Base-by-base conservation (phyloP, 1,140 invertebrate species). In the Leguminivora glycinivorella region DNA sequence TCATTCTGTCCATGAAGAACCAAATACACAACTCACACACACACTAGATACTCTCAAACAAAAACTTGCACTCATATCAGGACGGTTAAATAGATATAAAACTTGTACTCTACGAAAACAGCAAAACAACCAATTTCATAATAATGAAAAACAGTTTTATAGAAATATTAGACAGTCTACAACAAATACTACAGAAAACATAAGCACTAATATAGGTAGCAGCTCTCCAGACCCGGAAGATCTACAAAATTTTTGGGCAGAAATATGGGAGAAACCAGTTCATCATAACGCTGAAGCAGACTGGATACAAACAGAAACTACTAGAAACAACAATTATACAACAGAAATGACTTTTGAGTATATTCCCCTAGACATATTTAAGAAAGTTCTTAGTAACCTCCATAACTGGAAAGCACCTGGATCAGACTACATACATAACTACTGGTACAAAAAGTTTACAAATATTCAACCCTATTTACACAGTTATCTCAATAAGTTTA, bases 381-480 rank as follows among this genome's bases (percentile, higher is more conserved):
- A 25, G 17, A 68, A 68, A 7, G 67, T 68, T 7, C 38, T 52
- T 10, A 47, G 22, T 26, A 68, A 25, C 9, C 7, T 52, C 9
- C 67, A 68, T 26, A n/a, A n/a, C n/a, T n/a, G n/a, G n/a, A n/a
- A n/a, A n/a, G n/a, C n/a, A n/a, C n/a, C n/a, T n/a, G n/a, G 38
- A 40, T 67, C 66, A 40, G 66, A 40, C 40, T 9, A 38, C 38
- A 40, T 67, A 22, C 67, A 68, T 25, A 68, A n/a, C n/a, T 68
- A 68, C 25, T 68, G 43, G 43, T 68, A 68, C 24, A 68, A 68
- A 29, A 68, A 68, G 17, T 52, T 68, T 52, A 68, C 67, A 25
- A 25, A 26, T 7, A 14, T 52, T 26, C 67, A 68, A 14, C n/a
- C 40, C 22, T n/a, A 52, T 25, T 14, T 68, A n/a, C 43, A 68